Base-by-base conservation (phyloP, 1,140 invertebrate species). In the Bombus terrestris region DNA sequence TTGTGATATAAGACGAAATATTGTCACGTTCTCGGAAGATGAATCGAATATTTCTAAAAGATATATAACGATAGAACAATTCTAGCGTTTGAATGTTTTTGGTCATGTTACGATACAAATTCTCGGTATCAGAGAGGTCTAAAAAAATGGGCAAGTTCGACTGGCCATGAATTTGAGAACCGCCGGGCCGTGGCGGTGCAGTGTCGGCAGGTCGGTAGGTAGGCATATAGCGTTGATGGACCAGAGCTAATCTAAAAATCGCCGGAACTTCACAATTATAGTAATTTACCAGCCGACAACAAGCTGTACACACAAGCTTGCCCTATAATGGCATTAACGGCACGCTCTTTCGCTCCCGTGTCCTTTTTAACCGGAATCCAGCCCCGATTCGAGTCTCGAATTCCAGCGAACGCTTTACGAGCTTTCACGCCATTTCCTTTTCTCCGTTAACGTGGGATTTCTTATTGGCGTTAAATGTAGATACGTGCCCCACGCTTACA, bases 241-340 rank as follows among this genome's bases (percentile, higher is more conserved):
- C 94, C 94, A 94, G 93, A 94, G 94, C 93, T 95, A 95, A 95
- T 94, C 93, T 94, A 94, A 94, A 95, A 95, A 95, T 94, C 93
- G 92, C 93, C 94, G 93, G 94, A 95, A 95, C 93, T 95, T 94
- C 91, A 95, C 93, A 94, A 95, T 94, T 95, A 94, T 95, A 95
- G 94, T 95, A 93, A 95, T 94, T 94, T 95, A 94, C 89, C 93
- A 93, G 93, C 92, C 93, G 93, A 94, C 93, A 94, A 94, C 93
- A 93, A 94, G 94, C 92, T 92, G 89, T 92, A 94, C 91, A 92
- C 92, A 93, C 92, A 92, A 92, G 89, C 78, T 88, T 85, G 64
- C 78, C 86, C 73, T 35, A 89, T 90, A 88, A 89, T 91, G 86
- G 91, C 87, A 92, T 90, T 92, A 91, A 92, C 90, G 91, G 86